Conservation (phyloP, 1,140 invertebrate genomes). For the Zaprionus kolodkinae region DNA sequence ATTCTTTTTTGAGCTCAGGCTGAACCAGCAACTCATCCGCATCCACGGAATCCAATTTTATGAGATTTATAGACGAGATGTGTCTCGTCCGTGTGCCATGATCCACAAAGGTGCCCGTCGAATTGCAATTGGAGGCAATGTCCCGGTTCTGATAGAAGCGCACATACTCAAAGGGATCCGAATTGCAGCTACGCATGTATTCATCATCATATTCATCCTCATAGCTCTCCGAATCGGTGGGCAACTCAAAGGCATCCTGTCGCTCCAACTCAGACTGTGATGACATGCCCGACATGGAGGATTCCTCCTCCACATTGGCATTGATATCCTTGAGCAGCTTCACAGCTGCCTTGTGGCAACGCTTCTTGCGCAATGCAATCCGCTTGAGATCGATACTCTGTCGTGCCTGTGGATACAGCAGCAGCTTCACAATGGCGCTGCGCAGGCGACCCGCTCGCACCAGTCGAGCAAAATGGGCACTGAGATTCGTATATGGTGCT, state of each 20-base stretch:
- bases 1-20: conserved; percentile 74
- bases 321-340: conserved; percentile 61
- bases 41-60: conserved; percentile 68
- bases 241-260: conserved; percentile 86
- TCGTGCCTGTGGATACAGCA: conserved; percentile 88
- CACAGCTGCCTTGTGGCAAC: conserved; percentile 85
- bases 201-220: conserved; percentile 58
- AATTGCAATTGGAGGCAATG: conserved; percentile 68
- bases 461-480: conserved; percentile 89
- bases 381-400: conserved; percentile 84
- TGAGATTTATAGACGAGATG: conserved; percentile 75
- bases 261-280: conserved; percentile 83
- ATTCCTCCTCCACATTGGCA: conserved; percentile 37
- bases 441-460: conserved; percentile 90
- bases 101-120: conserved; percentile 85
- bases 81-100: conserved; percentile 71
- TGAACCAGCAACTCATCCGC: conserved; percentile 45
- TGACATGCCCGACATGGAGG: conserved; percentile 15
- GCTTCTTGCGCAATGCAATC: conserved; percentile 85
- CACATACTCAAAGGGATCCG: conserved; percentile 88
- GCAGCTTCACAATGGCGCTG: conserved; percentile 88
- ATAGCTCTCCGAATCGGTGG: conserved; percentile 77
- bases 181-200: conserved; percentile 84
- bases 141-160: conserved; percentile 86
- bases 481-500: conserved; percentile 89